Percentiles rank a stretch among this genome's conserved stretches.
Conservation (phyloP, 1,140 invertebrate species). For the Conus ventricosus region DNA sequence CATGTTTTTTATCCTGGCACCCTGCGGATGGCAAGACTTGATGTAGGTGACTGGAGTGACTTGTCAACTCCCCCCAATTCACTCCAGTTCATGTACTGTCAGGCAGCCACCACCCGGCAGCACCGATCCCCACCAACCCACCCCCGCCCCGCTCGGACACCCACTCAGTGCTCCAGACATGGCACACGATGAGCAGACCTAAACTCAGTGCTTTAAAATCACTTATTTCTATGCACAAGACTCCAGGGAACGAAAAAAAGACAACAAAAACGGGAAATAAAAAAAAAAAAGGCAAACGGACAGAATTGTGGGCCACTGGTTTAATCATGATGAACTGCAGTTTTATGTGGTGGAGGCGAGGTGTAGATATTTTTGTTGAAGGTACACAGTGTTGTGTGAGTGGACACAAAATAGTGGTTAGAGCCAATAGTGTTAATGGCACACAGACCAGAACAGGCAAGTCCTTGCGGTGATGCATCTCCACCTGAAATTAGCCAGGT, state of each 20-base stretch:
- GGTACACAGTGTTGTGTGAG: neutral
- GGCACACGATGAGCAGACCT: neutral
- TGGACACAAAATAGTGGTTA: neutral
- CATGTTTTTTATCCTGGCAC: neutral
- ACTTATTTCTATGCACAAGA: neutral
- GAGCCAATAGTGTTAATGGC: neutral
- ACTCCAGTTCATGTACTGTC: neutral
- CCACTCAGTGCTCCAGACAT: neutral
- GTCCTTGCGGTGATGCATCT: too few species aligned
- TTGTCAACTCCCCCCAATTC: constrained; percentile 15
- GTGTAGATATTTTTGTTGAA: too few species aligned
- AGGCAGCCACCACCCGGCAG: neutral
- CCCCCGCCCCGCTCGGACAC: neutral
- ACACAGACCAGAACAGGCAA: too few species aligned
- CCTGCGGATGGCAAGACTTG: neutral
- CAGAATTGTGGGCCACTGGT: too few species aligned
- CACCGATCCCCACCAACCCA: neutral
- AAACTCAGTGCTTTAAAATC: neutral
- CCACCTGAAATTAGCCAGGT: neutral
- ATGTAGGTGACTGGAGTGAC: neutral
- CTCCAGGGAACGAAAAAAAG: neutral
- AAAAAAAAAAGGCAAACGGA: neutral
- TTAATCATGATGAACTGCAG: too few species aligned
- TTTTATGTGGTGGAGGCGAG: too few species aligned
- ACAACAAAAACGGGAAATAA: neutral